Evolutionary conservation across 2,113 vertebrate genomes (phyloP).

Genomic region (Dromas ardeola): DNA sequence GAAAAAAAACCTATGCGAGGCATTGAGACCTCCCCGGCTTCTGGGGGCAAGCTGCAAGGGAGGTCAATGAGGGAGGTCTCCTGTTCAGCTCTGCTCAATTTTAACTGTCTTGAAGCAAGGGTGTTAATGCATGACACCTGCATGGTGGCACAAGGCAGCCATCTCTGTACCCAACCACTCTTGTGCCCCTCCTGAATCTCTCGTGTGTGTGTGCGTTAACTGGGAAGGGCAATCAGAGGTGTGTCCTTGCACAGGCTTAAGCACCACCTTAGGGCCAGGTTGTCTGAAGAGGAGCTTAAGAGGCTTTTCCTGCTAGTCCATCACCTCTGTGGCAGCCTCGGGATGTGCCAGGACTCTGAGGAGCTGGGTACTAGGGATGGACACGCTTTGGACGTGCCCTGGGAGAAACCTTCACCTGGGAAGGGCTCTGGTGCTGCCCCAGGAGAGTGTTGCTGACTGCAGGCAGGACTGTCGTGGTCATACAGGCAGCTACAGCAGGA

Average conservation of each 20-base stretch:
- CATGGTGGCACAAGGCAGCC: neutral
- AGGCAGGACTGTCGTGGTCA: fast-evolving
- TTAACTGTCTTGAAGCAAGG: neutral
- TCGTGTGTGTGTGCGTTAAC: neutral
- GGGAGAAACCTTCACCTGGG: neutral
- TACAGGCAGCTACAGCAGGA: neutral
- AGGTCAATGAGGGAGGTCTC: neutral
- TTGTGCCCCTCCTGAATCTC: neutral
- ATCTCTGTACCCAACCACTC: neutral
- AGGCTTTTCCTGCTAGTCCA: neutral
- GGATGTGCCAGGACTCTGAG: neutral
- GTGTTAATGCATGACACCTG: neutral
- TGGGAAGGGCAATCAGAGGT: neutral
- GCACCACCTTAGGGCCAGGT: neutral
- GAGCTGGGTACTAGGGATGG: neutral
- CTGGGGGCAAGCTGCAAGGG: neutral
- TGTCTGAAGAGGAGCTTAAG: neutral
- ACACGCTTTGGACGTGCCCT: neutral
- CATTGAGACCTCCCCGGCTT: fast-evolving
- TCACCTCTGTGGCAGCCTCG: neutral
- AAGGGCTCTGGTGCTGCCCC: neutral
- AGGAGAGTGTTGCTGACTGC: fast-evolving
- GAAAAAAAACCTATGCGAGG: neutral
- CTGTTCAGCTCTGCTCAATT: neutral
- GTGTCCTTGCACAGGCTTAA: neutral